Evolutionary conservation across 2,113 vertebrate genomes (phyloP).

Genomic region (Hipposideros armiger): DNA sequence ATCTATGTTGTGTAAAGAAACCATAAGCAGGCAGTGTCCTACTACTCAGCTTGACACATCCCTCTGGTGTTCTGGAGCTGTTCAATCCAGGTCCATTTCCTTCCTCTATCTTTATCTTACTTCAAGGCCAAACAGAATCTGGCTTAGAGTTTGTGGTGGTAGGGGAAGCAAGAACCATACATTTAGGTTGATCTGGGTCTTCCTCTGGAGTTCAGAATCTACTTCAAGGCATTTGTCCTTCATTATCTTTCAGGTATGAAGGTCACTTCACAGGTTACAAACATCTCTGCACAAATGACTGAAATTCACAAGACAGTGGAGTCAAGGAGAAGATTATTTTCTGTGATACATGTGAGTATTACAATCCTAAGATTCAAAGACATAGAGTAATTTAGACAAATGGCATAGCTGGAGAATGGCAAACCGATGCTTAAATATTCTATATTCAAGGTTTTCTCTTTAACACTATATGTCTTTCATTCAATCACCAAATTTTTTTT

Average conservation of each 20-base stretch:
- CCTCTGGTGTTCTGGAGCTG: neutral
- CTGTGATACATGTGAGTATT: neutral
- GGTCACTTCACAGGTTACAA: neutral
- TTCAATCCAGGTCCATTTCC: neutral
- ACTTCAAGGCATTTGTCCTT: neutral
- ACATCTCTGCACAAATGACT: neutral
- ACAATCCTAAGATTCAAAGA: neutral
- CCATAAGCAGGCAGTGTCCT: neutral
- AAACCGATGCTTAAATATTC: neutral
- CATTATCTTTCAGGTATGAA: neutral
- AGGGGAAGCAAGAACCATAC: neutral
- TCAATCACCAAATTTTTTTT: neutral
- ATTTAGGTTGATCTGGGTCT: neutral
- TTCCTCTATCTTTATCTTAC: neutral
- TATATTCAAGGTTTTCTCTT: neutral
- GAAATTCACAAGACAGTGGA: neutral
- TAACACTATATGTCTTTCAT: neutral
- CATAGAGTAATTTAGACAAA: neutral
- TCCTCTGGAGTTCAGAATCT: neutral
- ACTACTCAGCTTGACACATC: neutral
- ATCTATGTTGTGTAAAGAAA: neutral
- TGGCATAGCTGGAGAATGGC: neutral
- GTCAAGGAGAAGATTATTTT: conserved; percentile 7
- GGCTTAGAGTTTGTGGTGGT: neutral
- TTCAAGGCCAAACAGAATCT: neutral